These are phyloP conservation scores for Celastrina argiolus DNA, from an alignment of 2,888 invertebrate genomes.

Conservation along the genomic window DNA sequence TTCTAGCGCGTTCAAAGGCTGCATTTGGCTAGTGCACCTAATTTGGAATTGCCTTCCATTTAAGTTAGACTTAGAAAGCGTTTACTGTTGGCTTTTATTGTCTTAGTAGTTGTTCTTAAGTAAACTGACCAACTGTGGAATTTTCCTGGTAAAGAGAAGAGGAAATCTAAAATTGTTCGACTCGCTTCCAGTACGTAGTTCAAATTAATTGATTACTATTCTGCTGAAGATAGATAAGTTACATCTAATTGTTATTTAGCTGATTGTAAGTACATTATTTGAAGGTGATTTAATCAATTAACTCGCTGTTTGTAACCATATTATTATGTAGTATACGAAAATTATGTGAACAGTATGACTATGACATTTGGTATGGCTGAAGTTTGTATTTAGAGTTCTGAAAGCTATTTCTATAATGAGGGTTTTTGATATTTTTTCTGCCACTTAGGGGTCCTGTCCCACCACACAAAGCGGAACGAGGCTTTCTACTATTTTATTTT, in stretches of 20 bases:
- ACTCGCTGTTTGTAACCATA: no score
- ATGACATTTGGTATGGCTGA: no score
- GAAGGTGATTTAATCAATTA: no score
- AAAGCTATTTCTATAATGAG: no score
- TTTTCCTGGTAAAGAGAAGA: slow-evolving; percentile 1
- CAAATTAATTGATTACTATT: background rate
- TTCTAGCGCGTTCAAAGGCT: slow-evolving; percentile 24
- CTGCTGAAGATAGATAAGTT: background rate
- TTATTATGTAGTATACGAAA: no score
- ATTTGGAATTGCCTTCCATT: slow-evolving; percentile 22
- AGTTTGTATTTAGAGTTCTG: background rate
- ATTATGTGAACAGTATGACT: no score
- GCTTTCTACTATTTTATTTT: no score
- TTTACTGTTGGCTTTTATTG: slow-evolving; percentile 24
- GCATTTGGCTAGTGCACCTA: slow-evolving; percentile 25
- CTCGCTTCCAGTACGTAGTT: background rate
- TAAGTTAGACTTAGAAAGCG: slow-evolving; percentile 22
- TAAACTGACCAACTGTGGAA: slow-evolving; percentile 19
- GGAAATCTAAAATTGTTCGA: background rate
- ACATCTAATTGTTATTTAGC: no score
- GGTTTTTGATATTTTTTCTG: no score
- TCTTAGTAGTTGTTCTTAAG: slow-evolving; percentile 20
- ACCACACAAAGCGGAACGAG: no score
- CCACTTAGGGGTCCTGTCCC: no score
- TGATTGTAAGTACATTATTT: no score